Conservation (phyloP, 2,888 invertebrate species). For the Drosophila atripex region DNA sequence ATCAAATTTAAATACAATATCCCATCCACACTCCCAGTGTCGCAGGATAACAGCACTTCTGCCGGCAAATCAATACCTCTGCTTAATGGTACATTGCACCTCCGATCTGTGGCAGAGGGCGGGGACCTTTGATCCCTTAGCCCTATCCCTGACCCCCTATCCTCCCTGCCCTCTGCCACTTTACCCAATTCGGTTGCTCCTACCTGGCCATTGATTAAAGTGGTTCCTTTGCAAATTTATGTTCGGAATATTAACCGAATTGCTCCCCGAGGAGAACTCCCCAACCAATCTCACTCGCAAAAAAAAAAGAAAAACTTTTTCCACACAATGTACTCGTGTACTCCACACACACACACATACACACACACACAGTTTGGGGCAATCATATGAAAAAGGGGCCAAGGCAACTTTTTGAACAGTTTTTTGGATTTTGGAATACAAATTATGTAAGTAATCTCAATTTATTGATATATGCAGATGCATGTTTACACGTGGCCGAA, state of each 20-base stretch:
- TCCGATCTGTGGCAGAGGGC: conserved; percentile 18
- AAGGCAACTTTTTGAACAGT: conserved; percentile 71
- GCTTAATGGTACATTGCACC: conserved; percentile 64
- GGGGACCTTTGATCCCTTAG: conserved; percentile 11
- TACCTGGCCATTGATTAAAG: conserved; percentile 73
- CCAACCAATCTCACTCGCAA: conserved; percentile 27
- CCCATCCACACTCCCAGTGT: conserved; percentile 29
- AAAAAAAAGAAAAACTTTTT: conserved; percentile 53
- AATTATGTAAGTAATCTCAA: conserved; percentile 79
- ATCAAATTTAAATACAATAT: not conserved
- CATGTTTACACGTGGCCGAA: conserved; percentile 45
- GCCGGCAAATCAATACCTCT: conserved; percentile 55
- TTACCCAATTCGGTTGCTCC: conserved; percentile 21
- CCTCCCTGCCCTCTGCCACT: conserved; percentile 8
- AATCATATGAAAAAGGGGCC: conserved; percentile 48
- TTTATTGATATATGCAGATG: conserved; percentile 68
- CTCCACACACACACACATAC: conserved; percentile 15
- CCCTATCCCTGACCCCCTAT: conserved; percentile 9
- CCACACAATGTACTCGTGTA: conserved; percentile 47
- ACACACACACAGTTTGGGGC: conserved; percentile 4
- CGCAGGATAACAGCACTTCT: conserved; percentile 2
- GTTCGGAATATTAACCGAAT: conserved; percentile 76
- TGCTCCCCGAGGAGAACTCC: conserved; percentile 75
- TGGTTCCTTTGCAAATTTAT: conserved; percentile 75
- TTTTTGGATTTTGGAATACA: conserved; percentile 76